Conservation (phyloP, 2,113 vertebrate species). For the Daboia siamensis region DNA sequence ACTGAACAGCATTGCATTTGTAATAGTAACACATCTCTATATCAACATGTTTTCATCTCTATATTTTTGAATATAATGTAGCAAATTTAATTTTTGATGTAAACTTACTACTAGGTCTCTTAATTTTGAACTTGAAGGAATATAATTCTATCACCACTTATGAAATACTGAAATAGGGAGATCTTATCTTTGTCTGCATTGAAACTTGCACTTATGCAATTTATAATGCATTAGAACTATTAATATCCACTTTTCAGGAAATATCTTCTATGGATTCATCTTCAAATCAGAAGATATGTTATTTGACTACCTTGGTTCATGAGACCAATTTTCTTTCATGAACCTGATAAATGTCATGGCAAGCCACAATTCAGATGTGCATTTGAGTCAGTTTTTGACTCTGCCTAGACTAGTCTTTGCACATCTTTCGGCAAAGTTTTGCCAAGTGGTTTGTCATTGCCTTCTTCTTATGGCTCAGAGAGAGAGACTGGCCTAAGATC, state of each 20-base stretch:
- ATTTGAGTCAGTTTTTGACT: neutral
- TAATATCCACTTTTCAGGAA: neutral
- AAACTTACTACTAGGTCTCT: neutral
- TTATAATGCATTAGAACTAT: neutral
- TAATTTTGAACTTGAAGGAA: constrained; percentile 12
- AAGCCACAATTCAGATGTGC: constrained; percentile 7
- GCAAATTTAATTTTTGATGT: constrained; percentile 6
- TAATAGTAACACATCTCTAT: constrained; percentile 7
- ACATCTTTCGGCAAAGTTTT: neutral
- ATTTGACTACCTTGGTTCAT: constrained; percentile 46
- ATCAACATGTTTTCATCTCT: neutral
- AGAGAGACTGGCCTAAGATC: neutral
- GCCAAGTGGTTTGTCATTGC: neutral
- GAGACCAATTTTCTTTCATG: constrained; percentile 22
- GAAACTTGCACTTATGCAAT: constrained; percentile 5
- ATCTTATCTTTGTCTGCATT: constrained; percentile 31
- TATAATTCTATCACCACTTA: neutral
- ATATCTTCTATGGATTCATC: neutral
- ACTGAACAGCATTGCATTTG: neutral
- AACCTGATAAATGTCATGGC: constrained; percentile 51
- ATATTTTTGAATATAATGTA: neutral
- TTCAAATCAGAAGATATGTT: constrained; percentile 7
- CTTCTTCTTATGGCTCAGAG: neutral
- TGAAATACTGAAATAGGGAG: constrained; percentile 16
- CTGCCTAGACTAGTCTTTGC: neutral